Percentiles rank a stretch among this genome's conserved stretches.
Conservation (phyloP, 1,140 invertebrate species). For the Hestina assimilis region DNA sequence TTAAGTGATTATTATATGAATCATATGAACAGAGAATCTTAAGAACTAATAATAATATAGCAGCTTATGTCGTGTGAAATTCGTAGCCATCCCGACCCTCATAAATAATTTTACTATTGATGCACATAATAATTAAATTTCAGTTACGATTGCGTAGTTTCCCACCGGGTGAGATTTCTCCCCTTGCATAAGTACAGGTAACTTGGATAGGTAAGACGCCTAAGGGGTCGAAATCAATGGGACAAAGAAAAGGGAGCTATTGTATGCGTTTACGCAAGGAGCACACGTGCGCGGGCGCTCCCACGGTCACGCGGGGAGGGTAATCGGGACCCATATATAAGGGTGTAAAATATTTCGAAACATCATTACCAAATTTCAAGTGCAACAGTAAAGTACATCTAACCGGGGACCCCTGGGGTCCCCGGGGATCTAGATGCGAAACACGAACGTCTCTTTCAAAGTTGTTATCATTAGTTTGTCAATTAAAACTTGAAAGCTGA, state of each 20-base stretch:
- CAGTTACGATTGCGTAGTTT: slow-evolving; percentile 62
- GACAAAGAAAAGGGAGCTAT: slow-evolving; percentile 63
- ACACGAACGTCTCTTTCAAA: slow-evolving; percentile 33
- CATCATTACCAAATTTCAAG: slow-evolving; percentile 55
- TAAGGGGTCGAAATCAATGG: slow-evolving; percentile 66
- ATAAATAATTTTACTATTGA: slow-evolving; percentile 52
- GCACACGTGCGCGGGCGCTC: slow-evolving; percentile 66
- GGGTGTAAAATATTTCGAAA: slow-evolving; percentile 28
- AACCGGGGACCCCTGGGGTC: slow-evolving; percentile 55
- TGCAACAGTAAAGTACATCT: slow-evolving; percentile 47
- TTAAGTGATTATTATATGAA: no score
- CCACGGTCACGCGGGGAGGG: slow-evolving; percentile 59
- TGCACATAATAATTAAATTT: slow-evolving; percentile 62
- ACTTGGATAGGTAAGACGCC: slow-evolving; percentile 69
- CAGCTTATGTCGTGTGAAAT: slow-evolving; percentile 59
- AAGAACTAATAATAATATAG: slow-evolving; percentile 47
- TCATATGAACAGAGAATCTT: neutral
- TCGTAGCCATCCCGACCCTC: slow-evolving; percentile 48
- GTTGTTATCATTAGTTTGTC: slow-evolving; percentile 46
- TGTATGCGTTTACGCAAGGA: slow-evolving; percentile 69
- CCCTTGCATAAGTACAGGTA: slow-evolving; percentile 64
- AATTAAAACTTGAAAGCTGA: slow-evolving; percentile 49
- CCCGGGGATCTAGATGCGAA: slow-evolving; percentile 36
- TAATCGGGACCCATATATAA: slow-evolving; percentile 60
- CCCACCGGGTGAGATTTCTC: slow-evolving; percentile 68